These are phyloP conservation scores for Hyposoter didymator DNA, from an alignment of 2,888 invertebrate genomes.

Conservation along the genomic window DNA sequence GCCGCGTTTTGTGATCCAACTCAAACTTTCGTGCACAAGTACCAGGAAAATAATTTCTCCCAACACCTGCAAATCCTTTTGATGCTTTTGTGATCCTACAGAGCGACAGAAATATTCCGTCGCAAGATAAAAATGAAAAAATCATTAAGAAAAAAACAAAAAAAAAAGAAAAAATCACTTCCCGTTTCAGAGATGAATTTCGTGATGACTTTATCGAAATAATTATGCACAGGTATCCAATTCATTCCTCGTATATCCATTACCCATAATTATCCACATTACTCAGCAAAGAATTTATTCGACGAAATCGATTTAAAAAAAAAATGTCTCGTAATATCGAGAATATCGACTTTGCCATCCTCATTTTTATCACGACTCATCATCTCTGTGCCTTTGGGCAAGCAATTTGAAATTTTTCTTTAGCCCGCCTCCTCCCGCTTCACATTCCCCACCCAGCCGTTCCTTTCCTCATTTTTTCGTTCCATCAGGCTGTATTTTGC, in stretches of 20 bases:
- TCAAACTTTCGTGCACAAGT: not conserved
- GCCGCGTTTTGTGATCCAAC: not conserved
- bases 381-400: slow-evolving; percentile 26
- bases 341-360: slow-evolving; percentile 18
- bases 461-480: slow-evolving; percentile 48
- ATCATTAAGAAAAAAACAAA: too few species aligned
- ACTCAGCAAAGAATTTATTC: not conserved
- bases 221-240: not conserved
- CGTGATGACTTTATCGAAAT: not conserved
- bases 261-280: not conserved
- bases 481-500: slow-evolving; percentile 35
- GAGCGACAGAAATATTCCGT: not conserved
- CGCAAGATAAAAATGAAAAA: too few species aligned
- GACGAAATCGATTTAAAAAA: not conserved
- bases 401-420: slow-evolving; percentile 48
- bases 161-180: not conserved
- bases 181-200: not conserved
- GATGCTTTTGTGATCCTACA: not conserved
- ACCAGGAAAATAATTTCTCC: not conserved
- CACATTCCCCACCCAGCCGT: slow-evolving; percentile 7
- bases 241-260: too few species aligned
- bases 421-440: slow-evolving; percentile 3
- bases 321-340: not conserved
- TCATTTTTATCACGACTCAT: slow-evolving; percentile 11
- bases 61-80: not conserved